These are phyloP conservation scores for Nannobrachium achirus DNA, from an alignment of 2,113 vertebrate species.

Conservation along the genomic window DNA sequence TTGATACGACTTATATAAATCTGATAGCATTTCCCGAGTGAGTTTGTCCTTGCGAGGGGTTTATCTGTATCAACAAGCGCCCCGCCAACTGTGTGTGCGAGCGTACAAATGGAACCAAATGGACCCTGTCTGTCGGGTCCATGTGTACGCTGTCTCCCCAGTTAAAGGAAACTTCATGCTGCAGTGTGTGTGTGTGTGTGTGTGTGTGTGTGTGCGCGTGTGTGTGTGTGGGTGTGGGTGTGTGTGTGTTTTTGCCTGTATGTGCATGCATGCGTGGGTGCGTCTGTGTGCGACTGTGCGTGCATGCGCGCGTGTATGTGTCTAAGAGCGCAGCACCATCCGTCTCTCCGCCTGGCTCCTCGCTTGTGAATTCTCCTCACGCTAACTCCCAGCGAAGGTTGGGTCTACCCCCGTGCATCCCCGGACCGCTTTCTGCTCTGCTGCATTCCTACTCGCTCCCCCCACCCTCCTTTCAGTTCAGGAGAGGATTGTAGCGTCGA, in stretches of 20 bases:
- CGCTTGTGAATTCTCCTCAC: constrained; percentile 61
- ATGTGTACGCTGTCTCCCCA: no score
- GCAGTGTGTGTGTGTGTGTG: background rate
- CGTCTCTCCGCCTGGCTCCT: constrained; percentile 5
- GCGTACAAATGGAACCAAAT: background rate
- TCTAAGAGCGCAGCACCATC: background rate
- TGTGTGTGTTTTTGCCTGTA: no score
- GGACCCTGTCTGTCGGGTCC: no score
- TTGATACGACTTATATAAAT: background rate
- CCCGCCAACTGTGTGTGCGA: background rate
- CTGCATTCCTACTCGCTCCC: constrained; percentile 26
- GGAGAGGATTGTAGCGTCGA: no score
- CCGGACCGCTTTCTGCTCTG: background rate
- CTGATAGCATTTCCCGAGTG: background rate
- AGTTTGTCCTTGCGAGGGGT: constrained; percentile 48
- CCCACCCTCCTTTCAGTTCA: constrained; percentile 14
- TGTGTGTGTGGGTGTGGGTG: background rate
- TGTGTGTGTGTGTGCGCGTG: background rate
- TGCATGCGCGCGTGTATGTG: no score
- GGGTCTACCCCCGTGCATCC: constrained; percentile 38
- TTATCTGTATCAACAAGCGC: constrained; percentile 5
- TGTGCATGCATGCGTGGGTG: constrained; percentile 5
- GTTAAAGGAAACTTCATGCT: no score
- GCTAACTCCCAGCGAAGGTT: constrained; percentile 29
- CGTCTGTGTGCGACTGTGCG: no score